A percentile compares a stretch with the other conserved stretches of the same genome.
phyloP scores from a whole-genome alignment of 2,113 vertebrate genomes.

The Lagenorhynchus albirostris region DNA sequence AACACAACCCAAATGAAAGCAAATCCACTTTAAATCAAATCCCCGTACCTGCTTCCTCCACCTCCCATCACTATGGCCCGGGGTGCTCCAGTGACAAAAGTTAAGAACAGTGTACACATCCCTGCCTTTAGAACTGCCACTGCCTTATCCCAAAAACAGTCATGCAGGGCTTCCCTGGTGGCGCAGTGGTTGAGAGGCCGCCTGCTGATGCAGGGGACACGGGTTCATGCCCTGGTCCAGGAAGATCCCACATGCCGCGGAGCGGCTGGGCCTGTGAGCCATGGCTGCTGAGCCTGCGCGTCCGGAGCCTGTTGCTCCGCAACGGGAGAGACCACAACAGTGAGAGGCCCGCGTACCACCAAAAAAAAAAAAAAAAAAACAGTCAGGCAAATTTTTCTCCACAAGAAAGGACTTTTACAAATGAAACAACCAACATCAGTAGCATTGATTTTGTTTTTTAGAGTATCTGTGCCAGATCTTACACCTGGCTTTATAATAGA shows the following conservation, averaged over 20 bases:
- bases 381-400: neutral
- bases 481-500: conserved; percentile 62
- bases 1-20: neutral
- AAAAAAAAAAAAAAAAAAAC: neutral
- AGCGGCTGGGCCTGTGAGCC: too few species aligned
- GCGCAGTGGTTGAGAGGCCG: too few species aligned
- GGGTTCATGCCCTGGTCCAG: too few species aligned
- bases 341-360: too few species aligned
- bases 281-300: too few species aligned
- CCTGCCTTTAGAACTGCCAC: neutral
- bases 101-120: neutral
- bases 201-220: too few species aligned
- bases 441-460: neutral
- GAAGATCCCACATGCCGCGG: too few species aligned
- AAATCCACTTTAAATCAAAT: neutral
- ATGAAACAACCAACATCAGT: neutral
- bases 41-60: neutral
- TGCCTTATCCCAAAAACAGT: neutral
- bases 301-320: too few species aligned
- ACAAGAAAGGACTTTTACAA: neutral
- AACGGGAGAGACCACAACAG: too few species aligned
- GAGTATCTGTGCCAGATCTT: neutral
- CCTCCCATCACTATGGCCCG: neutral
- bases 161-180: too few species aligned
- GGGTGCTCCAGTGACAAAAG: neutral